Evolutionary conservation across 2,797 vertebrate genomes (phyloP).

Genomic region (Lerista edwardsae): DNA sequence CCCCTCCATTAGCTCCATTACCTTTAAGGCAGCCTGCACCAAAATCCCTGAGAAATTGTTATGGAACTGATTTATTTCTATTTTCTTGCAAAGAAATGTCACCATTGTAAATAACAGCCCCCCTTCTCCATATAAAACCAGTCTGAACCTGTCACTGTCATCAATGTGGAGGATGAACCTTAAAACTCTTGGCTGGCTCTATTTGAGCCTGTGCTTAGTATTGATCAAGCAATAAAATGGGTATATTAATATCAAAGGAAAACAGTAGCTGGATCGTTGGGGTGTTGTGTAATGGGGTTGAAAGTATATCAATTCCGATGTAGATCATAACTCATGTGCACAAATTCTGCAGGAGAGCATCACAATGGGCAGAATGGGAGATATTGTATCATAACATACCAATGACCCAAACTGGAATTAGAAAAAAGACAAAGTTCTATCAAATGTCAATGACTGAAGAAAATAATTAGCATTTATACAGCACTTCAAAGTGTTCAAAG

Average conservation of each 20-base stretch:
- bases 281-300: conserved; percentile 48
- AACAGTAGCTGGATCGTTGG: conserved; percentile 55
- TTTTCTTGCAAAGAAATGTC: conserved; percentile 52
- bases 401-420: not conserved
- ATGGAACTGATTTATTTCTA: conserved; percentile 54
- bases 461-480: not conserved
- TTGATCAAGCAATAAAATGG: conserved; percentile 62
- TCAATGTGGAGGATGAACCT: conserved; percentile 49
- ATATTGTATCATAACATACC: not conserved
- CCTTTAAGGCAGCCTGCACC: not conserved
- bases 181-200: conserved; percentile 57
- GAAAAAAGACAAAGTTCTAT: not conserved
- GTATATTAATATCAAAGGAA: conserved; percentile 54
- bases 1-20: not conserved
- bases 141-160: conserved; percentile 56
- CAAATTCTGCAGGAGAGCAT: conserved; percentile 16
- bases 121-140: conserved; percentile 42
- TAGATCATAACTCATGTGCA: not conserved
- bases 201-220: conserved; percentile 50
- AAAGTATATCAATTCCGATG: conserved; percentile 60
- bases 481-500: not conserved
- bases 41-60: conserved; percentile 36
- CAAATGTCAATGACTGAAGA: not conserved
- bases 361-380: conserved; percentile 25
- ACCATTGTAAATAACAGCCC: conserved; percentile 48